phyloP scores from a whole-genome alignment of 2,888 invertebrate genomes.

The Neoaliturus tenellus region DNA sequence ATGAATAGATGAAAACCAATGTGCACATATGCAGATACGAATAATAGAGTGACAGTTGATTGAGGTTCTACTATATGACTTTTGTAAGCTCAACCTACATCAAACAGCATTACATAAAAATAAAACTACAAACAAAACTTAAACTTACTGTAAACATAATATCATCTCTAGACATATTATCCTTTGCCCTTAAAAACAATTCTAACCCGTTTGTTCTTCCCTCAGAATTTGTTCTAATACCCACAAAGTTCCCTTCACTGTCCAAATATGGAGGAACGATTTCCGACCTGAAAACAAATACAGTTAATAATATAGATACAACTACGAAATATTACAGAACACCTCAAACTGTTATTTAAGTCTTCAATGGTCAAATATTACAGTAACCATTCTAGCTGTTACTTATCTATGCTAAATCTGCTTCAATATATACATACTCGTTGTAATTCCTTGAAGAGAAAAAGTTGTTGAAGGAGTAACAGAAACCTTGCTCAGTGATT shows the following conservation, averaged over 20 bases:
- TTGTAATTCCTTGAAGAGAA: conserved; percentile 42
- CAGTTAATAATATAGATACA: not conserved
- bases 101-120: not conserved
- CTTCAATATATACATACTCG: not conserved
- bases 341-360: too few relatives aligned
- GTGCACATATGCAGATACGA: too few relatives aligned
- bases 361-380: too few relatives aligned
- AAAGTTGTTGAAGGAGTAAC: conserved; percentile 67
- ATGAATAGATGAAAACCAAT: too few relatives aligned
- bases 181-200: not conserved
- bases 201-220: conserved; percentile 27
- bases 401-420: not conserved
- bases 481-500: conserved; percentile 67
- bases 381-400: not conserved
- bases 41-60: too few relatives aligned
- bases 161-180: not conserved
- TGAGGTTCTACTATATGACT: too few relatives aligned
- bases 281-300: not conserved
- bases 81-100: too few relatives aligned
- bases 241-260: not conserved
- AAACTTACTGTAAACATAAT: conserved; percentile 15
- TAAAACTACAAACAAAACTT: not conserved
- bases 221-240: conserved; percentile 2
- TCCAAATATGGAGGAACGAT: not conserved
- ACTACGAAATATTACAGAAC: too few relatives aligned